phyloP scores from a whole-genome alignment of 2,113 vertebrate species.

The Rhizomys pruinosus region DNA sequence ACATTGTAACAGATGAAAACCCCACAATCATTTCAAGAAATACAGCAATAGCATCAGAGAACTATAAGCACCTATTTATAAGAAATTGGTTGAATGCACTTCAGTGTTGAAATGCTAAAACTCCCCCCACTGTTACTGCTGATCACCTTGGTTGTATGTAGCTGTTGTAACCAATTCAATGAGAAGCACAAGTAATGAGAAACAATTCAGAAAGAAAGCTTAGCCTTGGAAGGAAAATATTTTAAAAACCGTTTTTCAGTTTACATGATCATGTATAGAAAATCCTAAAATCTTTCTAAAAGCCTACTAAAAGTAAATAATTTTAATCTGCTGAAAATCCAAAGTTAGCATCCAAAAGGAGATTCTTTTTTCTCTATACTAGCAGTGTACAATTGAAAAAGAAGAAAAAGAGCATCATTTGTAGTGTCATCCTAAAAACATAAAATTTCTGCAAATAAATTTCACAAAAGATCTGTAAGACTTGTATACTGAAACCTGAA shows the following conservation, averaged over 20 bases:
- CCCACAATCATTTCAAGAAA: neutral
- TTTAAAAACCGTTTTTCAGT: slow-evolving; percentile 19
- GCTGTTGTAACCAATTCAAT: neutral
- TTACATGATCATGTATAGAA: neutral
- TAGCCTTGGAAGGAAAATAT: neutral
- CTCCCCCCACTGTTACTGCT: neutral
- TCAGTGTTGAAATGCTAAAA: slow-evolving; percentile 5
- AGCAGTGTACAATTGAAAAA: neutral
- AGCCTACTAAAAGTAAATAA: neutral
- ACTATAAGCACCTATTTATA: neutral
- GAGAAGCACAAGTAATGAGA: neutral
- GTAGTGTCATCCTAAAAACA: neutral
- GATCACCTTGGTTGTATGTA: neutral
- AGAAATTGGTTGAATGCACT: neutral
- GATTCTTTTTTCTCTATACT: slow-evolving; percentile 12
- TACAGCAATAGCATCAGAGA: neutral
- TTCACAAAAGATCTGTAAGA: neutral
- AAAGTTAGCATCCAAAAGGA: neutral
- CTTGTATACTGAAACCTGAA: neutral
- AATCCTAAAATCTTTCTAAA: neutral
- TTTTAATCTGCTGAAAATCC: neutral
- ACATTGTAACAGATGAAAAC: neutral
- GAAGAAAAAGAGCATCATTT: neutral
- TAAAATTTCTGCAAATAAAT: slow-evolving; percentile 19
- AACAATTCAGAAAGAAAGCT: neutral